A percentile compares a stretch with the other conserved stretches of the same genome.
Evolutionary conservation across 2,113 vertebrate genomes (phyloP).

Genomic region (Neotragus moschatus): DNA sequence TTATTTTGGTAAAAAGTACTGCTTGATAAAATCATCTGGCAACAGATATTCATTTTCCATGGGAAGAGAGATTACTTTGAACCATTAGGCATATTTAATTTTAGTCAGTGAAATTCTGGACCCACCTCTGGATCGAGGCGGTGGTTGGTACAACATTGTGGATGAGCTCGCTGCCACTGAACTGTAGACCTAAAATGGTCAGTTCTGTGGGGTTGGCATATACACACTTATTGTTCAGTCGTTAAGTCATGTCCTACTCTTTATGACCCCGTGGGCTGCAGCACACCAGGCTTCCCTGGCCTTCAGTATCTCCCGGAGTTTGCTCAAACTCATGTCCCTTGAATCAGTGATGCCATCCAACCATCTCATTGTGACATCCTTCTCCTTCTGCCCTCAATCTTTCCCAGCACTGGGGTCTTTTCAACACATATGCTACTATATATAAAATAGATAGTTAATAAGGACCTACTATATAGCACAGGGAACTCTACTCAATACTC

Average conservation of each 20-base stretch:
- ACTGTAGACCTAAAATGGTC: rapidly evolving
- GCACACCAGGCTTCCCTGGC: background rate
- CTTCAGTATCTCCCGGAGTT: background rate
- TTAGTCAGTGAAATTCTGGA: background rate
- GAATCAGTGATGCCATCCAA: background rate
- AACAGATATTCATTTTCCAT: background rate
- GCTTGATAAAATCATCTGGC: background rate
- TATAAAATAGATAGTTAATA: background rate
- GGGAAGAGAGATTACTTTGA: background rate
- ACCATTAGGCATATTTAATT: background rate
- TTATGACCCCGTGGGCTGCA: background rate
- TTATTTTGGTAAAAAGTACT: background rate
- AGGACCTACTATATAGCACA: background rate
- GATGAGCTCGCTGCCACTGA: background rate
- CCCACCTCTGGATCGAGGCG: too few relatives aligned
- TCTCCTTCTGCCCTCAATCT: background rate
- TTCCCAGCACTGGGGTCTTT: background rate
- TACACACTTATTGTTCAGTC: background rate
- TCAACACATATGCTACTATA: background rate
- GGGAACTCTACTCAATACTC: background rate
- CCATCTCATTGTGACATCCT: background rate
- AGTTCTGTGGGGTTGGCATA: background rate
- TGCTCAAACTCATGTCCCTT: background rate
- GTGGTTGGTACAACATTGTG: rapidly evolving
- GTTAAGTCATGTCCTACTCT: background rate